Evolutionary conservation across 2,113 vertebrate genomes (phyloP).

Genomic region (Abramis brama): DNA sequence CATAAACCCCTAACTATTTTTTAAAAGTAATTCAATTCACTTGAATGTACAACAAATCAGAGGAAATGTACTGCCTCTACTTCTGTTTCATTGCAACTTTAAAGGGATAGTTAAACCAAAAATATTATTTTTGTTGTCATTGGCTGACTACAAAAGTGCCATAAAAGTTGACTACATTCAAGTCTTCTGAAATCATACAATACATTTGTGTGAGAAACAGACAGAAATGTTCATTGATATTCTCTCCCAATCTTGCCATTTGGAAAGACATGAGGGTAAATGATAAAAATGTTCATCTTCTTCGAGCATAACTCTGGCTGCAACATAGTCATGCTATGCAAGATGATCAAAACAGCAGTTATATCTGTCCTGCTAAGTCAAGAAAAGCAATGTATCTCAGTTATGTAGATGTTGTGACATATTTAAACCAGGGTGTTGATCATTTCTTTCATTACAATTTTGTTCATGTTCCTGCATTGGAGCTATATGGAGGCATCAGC

Average conservation of each 20-base stretch:
- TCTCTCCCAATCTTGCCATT: background rate
- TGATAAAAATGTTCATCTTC: background rate
- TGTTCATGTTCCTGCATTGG: background rate
- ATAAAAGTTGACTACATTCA: background rate
- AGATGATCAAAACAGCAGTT: background rate
- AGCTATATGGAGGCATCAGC: background rate
- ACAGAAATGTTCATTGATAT: background rate
- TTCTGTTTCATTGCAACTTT: too few relatives aligned
- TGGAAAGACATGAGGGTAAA: background rate
- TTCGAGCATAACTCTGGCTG: background rate
- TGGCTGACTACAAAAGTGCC: background rate
- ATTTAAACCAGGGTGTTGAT: conserved; percentile 14
- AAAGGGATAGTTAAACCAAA: too few relatives aligned
- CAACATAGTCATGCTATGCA: background rate
- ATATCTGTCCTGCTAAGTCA: background rate
- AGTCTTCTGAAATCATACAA: background rate
- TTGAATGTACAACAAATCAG: too few relatives aligned
- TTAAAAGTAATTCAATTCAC: too few relatives aligned
- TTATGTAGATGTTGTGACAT: background rate
- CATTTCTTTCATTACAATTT: background rate
- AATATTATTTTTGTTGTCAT: background rate
- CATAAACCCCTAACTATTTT: too few relatives aligned
- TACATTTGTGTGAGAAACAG: background rate
- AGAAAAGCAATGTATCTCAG: background rate
- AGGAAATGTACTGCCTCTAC: too few relatives aligned